Base-by-base conservation (phyloP, 35 echinoderm and acorn worm genomes). In the Ophioderma brevispina region DNA sequence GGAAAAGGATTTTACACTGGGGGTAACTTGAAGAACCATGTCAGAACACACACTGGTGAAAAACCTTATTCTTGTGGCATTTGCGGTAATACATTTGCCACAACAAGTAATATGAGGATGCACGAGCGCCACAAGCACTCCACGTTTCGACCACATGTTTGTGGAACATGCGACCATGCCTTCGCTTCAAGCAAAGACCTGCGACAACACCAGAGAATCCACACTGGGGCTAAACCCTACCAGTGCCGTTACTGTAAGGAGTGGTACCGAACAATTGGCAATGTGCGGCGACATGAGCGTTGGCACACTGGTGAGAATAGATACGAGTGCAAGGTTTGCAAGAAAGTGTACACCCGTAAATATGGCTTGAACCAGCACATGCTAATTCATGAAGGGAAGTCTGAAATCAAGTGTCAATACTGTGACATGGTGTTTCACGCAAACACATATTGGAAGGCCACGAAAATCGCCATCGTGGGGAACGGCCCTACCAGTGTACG, bases 141-240 rank as follows among this genome's bases (percentile, higher is more conserved):
- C 15, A 25, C 59, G 28, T 70, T 15, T 25, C 59, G 59, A 8
- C 59, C 59, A 33, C 81, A 91, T 37, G 39, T 91, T 15, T 91
- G 89, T 37, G 56, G 38, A 0, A 76, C 76, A 39, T 91, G 89
- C 31, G 89, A 81, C 18, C 81, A 77, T 55, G 81, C 80, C 15
- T 91, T 91, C 33, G 63, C 32, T 35, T 36, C 49, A 37, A 38
- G 64, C 13, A 76, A 76, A 11, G 78, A 92, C 32, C 31, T 92
- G 10, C 78, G 70, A 33, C 78, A 79, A 32, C 91, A 92, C 40
- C 77, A 92, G 38, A 30, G 85, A 21, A 81, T 79, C 11, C 91
- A 92, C 37, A 87, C 78, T 10, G 91, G 91, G 31, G 40, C 33
- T 31, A 92, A 92, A 82, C 91, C 91, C 10, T 92, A 92, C 63